phyloP scores from a whole-genome alignment of 2,113 vertebrate species.

The pig (Sus scrofa) region T2T-Sscrofa CM000817.6:95813001-95813500 shows the following conservation, averaged over 20 bases:
- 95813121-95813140: background rate
- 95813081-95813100: background rate
- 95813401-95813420: no score
- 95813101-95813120: background rate
- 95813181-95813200: constrained; percentile 3
- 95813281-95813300: no score
- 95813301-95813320: background rate
- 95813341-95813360: background rate
- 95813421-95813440: no score
- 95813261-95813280: background rate
- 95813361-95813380: background rate
- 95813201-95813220: background rate
- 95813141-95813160: background rate
- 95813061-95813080: background rate
- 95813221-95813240: constrained; percentile 17
- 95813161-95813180: constrained; percentile 37
- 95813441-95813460: no score
- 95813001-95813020: background rate
- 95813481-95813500: no score
- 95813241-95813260: background rate
- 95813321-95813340: background rate
- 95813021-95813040: background rate
- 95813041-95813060: background rate
- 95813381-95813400: no score
- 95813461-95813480: no score